phyloP scores from a whole-genome alignment of 2,888 invertebrate genomes.

The Spodoptera picta region DNA sequence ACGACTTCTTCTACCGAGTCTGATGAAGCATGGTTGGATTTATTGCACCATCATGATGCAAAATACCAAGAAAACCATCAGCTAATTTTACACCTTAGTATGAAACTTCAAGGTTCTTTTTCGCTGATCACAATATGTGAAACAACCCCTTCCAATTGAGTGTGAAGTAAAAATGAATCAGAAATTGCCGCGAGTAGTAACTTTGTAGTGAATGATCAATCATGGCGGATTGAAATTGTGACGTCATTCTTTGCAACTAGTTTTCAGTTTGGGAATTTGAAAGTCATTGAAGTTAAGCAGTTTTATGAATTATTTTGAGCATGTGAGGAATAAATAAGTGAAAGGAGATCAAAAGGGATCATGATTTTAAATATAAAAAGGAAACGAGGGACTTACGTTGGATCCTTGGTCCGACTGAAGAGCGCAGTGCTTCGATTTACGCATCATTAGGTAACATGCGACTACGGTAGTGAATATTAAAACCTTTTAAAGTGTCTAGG shows the following conservation, averaged over 20 bases:
- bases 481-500: no score
- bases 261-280: constrained; percentile 40
- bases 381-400: background rate
- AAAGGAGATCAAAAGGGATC: constrained; percentile 26
- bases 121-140: background rate
- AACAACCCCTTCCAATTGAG: constrained; percentile 66
- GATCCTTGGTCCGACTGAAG: constrained; percentile 1
- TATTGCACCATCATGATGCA: constrained; percentile 58
- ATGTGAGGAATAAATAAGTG: constrained; percentile 12
- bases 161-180: constrained; percentile 71
- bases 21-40: constrained; percentile 59
- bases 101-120: constrained; percentile 3
- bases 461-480: constrained; percentile 2
- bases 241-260: constrained; percentile 53
- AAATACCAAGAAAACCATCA: constrained; percentile 26
- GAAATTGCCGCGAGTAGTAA: constrained; percentile 52
- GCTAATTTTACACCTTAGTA: constrained; percentile 17
- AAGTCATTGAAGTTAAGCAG: constrained; percentile 42
- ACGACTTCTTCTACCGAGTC: constrained; percentile 35
- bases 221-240: constrained; percentile 45
- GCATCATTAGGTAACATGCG: constrained; percentile 14
- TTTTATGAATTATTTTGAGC: constrained; percentile 22
- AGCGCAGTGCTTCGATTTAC: background rate
- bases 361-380: constrained; percentile 10
- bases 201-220: constrained; percentile 59